Evolutionary conservation across 2,797 vertebrate genomes (phyloP), one percentile per base, ranked within the genome.

Genomic region (Salmo trutta): DNA sequence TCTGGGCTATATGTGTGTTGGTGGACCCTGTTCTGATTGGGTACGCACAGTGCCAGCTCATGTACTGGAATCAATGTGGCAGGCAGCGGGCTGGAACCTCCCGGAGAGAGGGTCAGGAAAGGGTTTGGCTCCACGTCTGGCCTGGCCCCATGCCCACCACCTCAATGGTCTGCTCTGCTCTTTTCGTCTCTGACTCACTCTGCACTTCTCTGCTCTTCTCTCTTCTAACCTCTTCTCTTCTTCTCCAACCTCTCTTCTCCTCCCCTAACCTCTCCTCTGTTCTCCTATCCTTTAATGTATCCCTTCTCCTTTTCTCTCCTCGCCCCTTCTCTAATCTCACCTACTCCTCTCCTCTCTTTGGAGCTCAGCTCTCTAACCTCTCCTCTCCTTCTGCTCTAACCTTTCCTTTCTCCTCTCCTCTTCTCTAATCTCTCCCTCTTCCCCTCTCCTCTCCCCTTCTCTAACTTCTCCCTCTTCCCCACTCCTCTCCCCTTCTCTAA

Each of bases 371-470:
- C 67, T 27, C 75, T 56, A 41, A 75, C 78, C 62, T 74, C 17
- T 78, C 51, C 66, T 66, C 24, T 24, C 24, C 15, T 73, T 56
- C 66, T 73, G 74, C 27, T 78, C 59, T 77, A 36, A 36, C 62
- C 19, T 3, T 12, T n/a, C 59, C 21, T 12, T 16, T 66, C 64
- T 29, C 62, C 56, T n/a, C 56, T 31, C 67, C 64, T 53, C 53
- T 64, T 74, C 67, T 27, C 75, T 56, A 41, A 75, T 75, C 62
- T 74, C n/a, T 78, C 51, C 75, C n/a, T 77, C 75, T 66, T 36
- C 31, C 12, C 15, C 75, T 52, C 59, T 71, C 76, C 27, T 78
- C 62, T 77, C 52, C 75, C 66, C 53, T 64, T 74, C 67, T 27
- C 73, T 56, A 41, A 75, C 78, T 51, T 71, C 27, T 78, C 51